Conservation (phyloP, 2,797 vertebrate genomes). For the Eulemur rubriventer region DNA sequence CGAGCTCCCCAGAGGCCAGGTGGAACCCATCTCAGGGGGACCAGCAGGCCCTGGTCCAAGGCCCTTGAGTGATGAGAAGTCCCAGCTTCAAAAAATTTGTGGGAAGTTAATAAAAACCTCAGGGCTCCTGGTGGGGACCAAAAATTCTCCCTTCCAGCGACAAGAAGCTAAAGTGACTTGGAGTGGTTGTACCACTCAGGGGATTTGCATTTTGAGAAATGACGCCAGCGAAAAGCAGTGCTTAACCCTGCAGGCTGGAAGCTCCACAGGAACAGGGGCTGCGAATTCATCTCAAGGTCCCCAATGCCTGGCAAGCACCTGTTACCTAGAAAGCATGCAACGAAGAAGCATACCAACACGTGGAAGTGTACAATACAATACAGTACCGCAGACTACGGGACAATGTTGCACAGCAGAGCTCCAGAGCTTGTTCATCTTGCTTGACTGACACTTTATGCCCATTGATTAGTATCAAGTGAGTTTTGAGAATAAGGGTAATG, state of each 20-base stretch:
- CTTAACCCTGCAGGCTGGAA: neutral
- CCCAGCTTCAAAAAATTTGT: neutral
- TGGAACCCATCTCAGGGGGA: neutral
- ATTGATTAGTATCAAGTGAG: neutral
- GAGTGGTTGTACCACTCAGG: neutral
- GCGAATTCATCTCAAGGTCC: no score
- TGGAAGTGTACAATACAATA: no score
- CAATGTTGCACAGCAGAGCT: neutral
- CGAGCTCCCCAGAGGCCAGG: neutral
- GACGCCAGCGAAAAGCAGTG: neutral
- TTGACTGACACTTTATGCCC: neutral
- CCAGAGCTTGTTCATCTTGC: neutral
- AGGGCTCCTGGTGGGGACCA: neutral
- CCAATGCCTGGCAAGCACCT: neutral
- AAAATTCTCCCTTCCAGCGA: neutral
- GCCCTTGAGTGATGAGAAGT: neutral
- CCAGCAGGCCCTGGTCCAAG: neutral
- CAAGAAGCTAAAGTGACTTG: neutral
- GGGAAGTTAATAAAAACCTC: neutral
- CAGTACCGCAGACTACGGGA: neutral
- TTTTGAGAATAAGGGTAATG: neutral
- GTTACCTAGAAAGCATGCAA: neutral
- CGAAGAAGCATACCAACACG: neutral
- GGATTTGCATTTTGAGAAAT: neutral
- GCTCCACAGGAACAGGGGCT: neutral